Evolutionary conservation across 2,113 vertebrate species (phyloP).

Genomic region (Sterrhoptilus dennistouni): DNA sequence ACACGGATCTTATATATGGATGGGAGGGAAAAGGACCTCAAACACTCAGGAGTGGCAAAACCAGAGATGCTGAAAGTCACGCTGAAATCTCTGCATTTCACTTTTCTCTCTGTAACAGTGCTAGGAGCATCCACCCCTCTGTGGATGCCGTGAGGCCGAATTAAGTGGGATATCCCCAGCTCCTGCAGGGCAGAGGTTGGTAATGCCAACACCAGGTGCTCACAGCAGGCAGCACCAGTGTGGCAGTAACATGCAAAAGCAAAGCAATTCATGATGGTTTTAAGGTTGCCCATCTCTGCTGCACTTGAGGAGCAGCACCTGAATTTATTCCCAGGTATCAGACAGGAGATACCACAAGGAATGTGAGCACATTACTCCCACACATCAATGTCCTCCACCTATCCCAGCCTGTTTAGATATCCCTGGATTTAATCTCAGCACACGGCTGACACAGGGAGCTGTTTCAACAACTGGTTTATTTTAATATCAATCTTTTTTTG

Average conservation of each 20-base stretch:
- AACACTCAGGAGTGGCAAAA: neutral
- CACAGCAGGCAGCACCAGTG: neutral
- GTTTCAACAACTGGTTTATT: constrained; percentile 28
- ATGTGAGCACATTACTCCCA: neutral
- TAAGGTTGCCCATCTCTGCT: constrained; percentile 9
- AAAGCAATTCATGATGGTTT: neutral
- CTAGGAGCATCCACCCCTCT: neutral
- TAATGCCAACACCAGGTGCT: neutral
- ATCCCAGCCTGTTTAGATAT: neutral
- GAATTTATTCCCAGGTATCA: neutral
- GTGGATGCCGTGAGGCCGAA: rapidly evolving
- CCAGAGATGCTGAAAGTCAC: neutral
- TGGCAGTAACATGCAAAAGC: neutral
- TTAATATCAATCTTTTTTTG: neutral
- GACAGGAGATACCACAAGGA: neutral
- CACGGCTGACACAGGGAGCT: rapidly evolving
- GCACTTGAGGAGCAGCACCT: neutral
- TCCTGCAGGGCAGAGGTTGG: neutral
- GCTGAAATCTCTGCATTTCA: neutral
- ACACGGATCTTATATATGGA: rapidly evolving
- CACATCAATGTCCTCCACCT: neutral
- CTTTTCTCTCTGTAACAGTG: neutral
- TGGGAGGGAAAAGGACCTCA: neutral
- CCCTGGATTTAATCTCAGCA: neutral
- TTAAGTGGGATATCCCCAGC: neutral